These are phyloP conservation scores for Loripinus fragilis DNA, from an alignment of 2,888 invertebrate genomes.

Conservation along the genomic window DNA sequence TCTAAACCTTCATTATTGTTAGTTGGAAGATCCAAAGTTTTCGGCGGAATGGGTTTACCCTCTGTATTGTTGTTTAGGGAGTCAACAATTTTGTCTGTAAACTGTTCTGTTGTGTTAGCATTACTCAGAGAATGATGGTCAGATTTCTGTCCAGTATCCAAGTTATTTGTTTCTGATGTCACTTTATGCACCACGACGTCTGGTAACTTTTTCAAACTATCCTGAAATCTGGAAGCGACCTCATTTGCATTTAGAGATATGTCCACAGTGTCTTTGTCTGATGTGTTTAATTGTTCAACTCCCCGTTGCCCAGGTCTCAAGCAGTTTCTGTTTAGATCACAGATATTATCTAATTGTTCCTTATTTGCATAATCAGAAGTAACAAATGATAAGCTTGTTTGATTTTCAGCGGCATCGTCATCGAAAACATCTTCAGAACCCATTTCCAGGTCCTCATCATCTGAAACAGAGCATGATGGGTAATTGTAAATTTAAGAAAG, in stretches of 20 bases:
- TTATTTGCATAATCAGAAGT: conserved; percentile 31
- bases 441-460: conserved; percentile 42
- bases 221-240: not conserved
- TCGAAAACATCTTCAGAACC: conserved; percentile 56
- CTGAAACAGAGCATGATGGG: conserved; percentile 37
- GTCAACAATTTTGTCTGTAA: not conserved
- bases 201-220: conserved; percentile 3
- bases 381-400: conserved; percentile 36
- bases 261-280: not conserved
- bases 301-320: not conserved
- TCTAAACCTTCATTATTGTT: conserved; percentile 21
- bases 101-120: not conserved
- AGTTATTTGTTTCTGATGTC: not conserved
- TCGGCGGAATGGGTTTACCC: not conserved
- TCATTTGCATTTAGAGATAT: conserved; percentile 6
- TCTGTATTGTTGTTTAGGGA: not conserved
- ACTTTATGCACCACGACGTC: not conserved
- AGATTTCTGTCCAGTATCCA: not conserved
- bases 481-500: too few relatives aligned
- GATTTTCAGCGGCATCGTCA: conserved; percentile 27
- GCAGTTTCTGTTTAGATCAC: not conserved
- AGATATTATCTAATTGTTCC: not conserved
- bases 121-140: not conserved
- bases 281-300: not conserved
- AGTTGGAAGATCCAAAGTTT: not conserved